Base-by-base conservation (phyloP, 2,888 invertebrate species). In the Junonia oenone region DNA sequence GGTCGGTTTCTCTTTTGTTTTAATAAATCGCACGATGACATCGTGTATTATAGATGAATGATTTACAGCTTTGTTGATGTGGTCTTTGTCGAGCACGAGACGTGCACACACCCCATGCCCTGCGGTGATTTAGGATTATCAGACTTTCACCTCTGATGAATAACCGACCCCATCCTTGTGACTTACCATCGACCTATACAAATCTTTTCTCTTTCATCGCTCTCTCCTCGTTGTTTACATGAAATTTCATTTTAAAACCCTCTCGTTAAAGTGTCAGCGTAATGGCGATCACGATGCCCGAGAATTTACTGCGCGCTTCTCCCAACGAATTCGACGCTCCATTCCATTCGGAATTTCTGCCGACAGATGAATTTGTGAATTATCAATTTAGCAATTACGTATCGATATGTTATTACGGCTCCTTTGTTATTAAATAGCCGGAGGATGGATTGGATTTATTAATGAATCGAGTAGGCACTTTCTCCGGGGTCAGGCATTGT, bases 141-240 rank as follows among this genome's bases (percentile, higher is more conserved):
- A 73, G 68, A 67, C 83, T 86, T 88, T 86, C 87, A 80, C 82
- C 70, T 63, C 73, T 76, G 78, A 83, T 79, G 78, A 81, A 80
- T 81, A 80, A 83, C 81, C 67, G 68, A 67, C 71, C 67, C 70
- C 72, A 75, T 75, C 75, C 80, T 76, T 76, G 74, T 69, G 73
- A 69, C 75, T 67, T 72, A 71, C 68, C 71, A 63, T 66, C 64
- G 63, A 63, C 65, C 71, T 71, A 65, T 73, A 78, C 77, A 79
- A 77, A 84, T 80, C 75, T 76, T 80, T 83, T 81, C 78, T 73
- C 73, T 83, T 85, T 83, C 82, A 79, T 74, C 76, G 77, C 73
- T 73, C 72, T 73, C 68, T 68, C 74, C 70, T 71, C 73, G 75
- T 75, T 78, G 79, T 83, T 82, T 79, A 78, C 75, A 73, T 67